These are phyloP conservation scores for Sebastes miniatus DNA, from an alignment of 2,797 vertebrate species.

Conservation along the genomic window DNA sequence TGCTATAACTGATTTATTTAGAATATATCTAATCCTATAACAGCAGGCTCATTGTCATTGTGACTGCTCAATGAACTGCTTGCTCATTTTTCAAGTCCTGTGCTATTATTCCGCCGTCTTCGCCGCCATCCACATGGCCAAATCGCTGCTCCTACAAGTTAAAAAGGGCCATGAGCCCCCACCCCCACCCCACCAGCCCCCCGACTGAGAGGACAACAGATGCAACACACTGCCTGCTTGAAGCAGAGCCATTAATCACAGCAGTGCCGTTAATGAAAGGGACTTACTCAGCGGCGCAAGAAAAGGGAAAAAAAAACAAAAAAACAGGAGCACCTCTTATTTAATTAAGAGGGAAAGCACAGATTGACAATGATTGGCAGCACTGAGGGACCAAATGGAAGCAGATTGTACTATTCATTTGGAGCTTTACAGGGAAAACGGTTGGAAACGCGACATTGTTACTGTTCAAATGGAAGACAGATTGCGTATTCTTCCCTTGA, in stretches of 20 bases:
- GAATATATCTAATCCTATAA: background rate
- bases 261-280: constrained; percentile 44
- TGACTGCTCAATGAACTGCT: constrained; percentile 23
- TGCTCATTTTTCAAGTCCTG: constrained; percentile 18
- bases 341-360: constrained; percentile 54
- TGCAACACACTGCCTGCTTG: constrained; percentile 44
- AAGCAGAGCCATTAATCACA: constrained; percentile 61
- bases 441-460: constrained; percentile 17
- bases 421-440: constrained; percentile 7
- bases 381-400: constrained; percentile 21
- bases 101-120: constrained; percentile 6
- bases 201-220: constrained; percentile 51
- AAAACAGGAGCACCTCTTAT: constrained; percentile 27
- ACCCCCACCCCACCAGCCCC: background rate
- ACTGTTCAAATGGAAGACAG: constrained; percentile 24
- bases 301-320: constrained; percentile 2
- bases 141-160: constrained; percentile 26
- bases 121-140: constrained; percentile 27
- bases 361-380: constrained; percentile 43
- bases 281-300: constrained; percentile 39
- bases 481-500: constrained; percentile 7
- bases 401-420: constrained; percentile 39
- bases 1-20: background rate
- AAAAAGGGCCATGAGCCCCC: constrained; percentile 15
- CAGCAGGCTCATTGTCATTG: background rate